Percentiles rank a stretch among this genome's conserved stretches.
Conservation (phyloP, 2,888 invertebrate genomes). For the Hypena proboscidalis region DNA sequence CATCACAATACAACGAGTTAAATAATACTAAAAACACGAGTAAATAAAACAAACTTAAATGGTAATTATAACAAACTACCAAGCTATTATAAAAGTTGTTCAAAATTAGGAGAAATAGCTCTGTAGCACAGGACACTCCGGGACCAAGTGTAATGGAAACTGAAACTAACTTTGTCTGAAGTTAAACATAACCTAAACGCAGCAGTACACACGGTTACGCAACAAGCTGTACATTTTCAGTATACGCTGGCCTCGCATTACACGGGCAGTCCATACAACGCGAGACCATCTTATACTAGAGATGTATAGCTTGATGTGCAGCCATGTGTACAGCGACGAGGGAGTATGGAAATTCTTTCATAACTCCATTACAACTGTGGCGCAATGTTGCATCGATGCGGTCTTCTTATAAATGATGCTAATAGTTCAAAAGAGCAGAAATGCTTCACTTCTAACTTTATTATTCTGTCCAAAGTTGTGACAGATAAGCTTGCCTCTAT, state of each 20-base stretch:
- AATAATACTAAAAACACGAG: too few relatives aligned
- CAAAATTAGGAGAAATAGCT: slow-evolving; percentile 46
- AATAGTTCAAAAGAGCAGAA: slow-evolving; percentile 1
- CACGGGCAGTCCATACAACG: too few relatives aligned
- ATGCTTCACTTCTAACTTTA: too few relatives aligned
- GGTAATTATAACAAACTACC: slow-evolving; percentile 25
- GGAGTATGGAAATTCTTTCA: slow-evolving; percentile 36
- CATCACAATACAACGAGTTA: too few relatives aligned
- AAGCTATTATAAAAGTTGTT: slow-evolving; percentile 38
- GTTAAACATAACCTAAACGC: slow-evolving; percentile 43
- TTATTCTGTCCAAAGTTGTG: too few relatives aligned
- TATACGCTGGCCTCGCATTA: too few relatives aligned
- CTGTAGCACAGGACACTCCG: slow-evolving; percentile 33
- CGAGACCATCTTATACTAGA: too few relatives aligned
- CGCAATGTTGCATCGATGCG: slow-evolving; percentile 4
- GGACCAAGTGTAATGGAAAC: slow-evolving; percentile 49
- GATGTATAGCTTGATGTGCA: too few relatives aligned
- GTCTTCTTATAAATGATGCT: slow-evolving; percentile 3
- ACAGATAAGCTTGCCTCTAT: too few relatives aligned
- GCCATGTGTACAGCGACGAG: slow-evolving; percentile 26
- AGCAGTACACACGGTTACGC: too few relatives aligned
- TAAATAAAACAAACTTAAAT: too few relatives aligned
- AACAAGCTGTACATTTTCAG: too few relatives aligned
- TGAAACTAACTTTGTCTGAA: slow-evolving; percentile 43
- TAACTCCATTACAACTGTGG: slow-evolving; percentile 22